These are phyloP conservation scores for Arbacia lixula DNA, from an alignment of 53 echinoderm and acorn worm species.

Conservation along the genomic window DNA sequence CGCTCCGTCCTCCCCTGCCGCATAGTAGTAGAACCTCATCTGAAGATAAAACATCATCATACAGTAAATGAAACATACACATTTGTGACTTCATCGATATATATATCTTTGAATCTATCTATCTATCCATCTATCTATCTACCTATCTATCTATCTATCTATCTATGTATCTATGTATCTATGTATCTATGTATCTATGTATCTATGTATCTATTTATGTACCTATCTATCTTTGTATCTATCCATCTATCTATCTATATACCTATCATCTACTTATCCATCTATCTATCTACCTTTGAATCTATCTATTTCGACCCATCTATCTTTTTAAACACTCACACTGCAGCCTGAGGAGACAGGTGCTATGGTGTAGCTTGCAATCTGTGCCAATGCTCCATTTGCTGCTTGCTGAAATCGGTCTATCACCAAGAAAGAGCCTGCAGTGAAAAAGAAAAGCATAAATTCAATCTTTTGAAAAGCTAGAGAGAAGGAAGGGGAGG, in stretches of 20 bases:
- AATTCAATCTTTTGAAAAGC: no score
- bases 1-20: conserved; percentile 64
- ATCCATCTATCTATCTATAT: no score
- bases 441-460: neutral
- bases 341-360: conserved; percentile 33
- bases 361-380: conserved; percentile 38
- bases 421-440: conserved; percentile 21
- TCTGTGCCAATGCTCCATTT: conserved; percentile 10
- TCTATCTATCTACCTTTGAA: no score
- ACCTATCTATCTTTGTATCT: no score
- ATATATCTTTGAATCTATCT: neutral
- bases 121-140: no score
- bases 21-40: conserved; percentile 82
- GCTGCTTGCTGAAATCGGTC: neutral
- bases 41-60: conserved; percentile 3
- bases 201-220: no score
- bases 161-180: no score
- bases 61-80: neutral
- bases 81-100: neutral
- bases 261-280: no score
- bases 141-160: neutral
- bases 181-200: no score
- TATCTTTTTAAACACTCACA: no score
- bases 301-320: no score
- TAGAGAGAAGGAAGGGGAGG: no score